phyloP scores from a whole-genome alignment of 53 echinoderm and acorn worm species.

The Glandiceps talaboti region DNA sequence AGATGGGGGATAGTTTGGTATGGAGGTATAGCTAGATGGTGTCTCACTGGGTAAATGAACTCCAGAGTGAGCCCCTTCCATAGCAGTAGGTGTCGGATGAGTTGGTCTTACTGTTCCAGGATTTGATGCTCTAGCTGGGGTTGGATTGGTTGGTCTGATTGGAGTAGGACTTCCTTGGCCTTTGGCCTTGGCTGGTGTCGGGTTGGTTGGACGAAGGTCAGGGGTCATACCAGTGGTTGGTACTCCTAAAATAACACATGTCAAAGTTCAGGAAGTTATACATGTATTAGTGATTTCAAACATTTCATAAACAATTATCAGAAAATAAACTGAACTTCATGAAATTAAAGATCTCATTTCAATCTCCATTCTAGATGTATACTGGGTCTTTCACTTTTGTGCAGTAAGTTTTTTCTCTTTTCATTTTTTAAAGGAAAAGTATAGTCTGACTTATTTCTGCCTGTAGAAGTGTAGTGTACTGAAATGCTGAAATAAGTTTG shows the following conservation, averaged over 20 bases:
- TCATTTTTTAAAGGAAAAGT: too few species aligned
- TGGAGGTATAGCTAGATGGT: constrained; percentile 83
- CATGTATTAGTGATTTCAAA: too few species aligned
- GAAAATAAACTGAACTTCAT: too few species aligned
- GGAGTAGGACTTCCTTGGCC: constrained; percentile 89
- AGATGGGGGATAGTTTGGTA: constrained; percentile 65
- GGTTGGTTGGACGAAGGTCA: constrained; percentile 83
- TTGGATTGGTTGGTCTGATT: constrained; percentile 87
- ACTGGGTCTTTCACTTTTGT: too few species aligned
- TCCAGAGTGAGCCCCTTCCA: not conserved
- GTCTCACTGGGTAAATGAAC: constrained; percentile 58
- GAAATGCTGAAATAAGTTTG: too few species aligned
- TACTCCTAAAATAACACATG: not conserved
- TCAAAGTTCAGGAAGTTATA: too few species aligned
- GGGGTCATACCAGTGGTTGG: constrained; percentile 20
- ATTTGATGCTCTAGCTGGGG: constrained; percentile 83
- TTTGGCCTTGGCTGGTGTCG: constrained; percentile 89
- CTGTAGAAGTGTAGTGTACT: too few species aligned
- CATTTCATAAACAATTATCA: too few species aligned
- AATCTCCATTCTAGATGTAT: too few species aligned
- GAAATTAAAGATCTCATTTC: too few species aligned
- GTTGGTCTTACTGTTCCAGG: constrained; percentile 14
- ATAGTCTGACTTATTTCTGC: too few species aligned
- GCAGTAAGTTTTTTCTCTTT: too few species aligned
- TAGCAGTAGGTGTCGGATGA: constrained; percentile 32